These are phyloP conservation scores for Alfaro cultratus DNA, from an alignment of 2,797 vertebrate species.

Conservation along the genomic window DNA sequence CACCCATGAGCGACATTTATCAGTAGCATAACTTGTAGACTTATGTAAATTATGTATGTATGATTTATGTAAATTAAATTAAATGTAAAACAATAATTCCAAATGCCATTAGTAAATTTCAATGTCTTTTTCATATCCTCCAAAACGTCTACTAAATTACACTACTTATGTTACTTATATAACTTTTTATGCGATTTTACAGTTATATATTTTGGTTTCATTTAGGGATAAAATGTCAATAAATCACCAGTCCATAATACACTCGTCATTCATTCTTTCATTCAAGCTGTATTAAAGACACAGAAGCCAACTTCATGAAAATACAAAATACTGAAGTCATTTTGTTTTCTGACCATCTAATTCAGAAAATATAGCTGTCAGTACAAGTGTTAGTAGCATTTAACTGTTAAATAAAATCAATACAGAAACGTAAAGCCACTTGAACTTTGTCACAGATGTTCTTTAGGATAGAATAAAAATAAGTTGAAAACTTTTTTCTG, in stretches of 20 bases:
- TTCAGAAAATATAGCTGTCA: neutral
- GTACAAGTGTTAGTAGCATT: neutral
- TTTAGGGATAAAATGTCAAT: neutral
- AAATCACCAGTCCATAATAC: neutral
- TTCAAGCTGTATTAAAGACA: too few relatives aligned
- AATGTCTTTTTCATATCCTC: neutral
- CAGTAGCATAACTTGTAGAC: neutral
- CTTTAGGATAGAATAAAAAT: neutral
- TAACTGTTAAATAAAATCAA: neutral
- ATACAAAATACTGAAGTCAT: neutral
- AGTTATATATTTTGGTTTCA: neutral
- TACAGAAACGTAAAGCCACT: neutral
- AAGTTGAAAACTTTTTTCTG: neutral
- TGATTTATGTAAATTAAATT: neutral
- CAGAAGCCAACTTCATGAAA: neutral
- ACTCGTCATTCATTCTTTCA: neutral
- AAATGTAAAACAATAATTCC: neutral
- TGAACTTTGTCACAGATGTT: neutral
- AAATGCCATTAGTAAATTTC: neutral
- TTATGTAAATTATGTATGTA: neutral
- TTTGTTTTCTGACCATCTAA: neutral
- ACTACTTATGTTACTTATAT: too few relatives aligned
- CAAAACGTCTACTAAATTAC: neutral
- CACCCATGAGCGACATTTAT: neutral
- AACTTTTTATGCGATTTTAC: neutral